These are phyloP conservation scores for Loris lydekkerianus DNA, from an alignment of 2,797 vertebrate genomes.

Conservation along the genomic window DNA sequence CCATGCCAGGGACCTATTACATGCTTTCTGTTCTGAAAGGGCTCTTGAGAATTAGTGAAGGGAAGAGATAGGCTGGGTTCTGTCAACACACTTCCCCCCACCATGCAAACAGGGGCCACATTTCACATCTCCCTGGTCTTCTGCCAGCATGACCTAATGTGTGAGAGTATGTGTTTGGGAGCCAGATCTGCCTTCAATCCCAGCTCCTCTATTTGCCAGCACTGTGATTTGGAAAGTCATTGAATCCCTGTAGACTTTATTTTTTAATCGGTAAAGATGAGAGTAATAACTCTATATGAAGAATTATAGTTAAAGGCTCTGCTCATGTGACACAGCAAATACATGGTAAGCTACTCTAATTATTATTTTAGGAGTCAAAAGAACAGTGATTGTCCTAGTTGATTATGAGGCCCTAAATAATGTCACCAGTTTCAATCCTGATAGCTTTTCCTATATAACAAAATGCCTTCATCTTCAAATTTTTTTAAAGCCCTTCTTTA, in stretches of 20 bases:
- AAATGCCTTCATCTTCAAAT: neutral
- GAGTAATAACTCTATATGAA: neutral
- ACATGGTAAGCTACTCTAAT: neutral
- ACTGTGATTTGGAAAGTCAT: neutral
- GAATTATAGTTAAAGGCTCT: neutral
- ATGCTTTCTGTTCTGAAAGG: neutral
- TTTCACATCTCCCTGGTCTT: neutral
- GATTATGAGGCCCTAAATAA: neutral
- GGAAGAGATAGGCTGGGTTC: neutral
- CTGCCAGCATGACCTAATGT: neutral
- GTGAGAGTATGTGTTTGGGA: neutral
- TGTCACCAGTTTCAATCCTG: neutral
- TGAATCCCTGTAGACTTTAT: neutral
- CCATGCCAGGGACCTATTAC: neutral
- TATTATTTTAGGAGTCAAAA: neutral
- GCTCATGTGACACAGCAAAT: neutral
- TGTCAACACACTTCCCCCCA: accelerated
- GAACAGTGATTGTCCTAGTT: neutral
- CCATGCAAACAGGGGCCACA: accelerated
- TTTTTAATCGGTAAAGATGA: neutral
- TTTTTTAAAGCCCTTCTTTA: neutral
- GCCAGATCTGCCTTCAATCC: neutral
- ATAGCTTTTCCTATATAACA: neutral
- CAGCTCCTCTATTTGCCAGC: neutral
- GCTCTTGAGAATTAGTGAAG: neutral